Base-by-base conservation (phyloP, 1,140 invertebrate genomes). In the Antheraea pernyi region DNA sequence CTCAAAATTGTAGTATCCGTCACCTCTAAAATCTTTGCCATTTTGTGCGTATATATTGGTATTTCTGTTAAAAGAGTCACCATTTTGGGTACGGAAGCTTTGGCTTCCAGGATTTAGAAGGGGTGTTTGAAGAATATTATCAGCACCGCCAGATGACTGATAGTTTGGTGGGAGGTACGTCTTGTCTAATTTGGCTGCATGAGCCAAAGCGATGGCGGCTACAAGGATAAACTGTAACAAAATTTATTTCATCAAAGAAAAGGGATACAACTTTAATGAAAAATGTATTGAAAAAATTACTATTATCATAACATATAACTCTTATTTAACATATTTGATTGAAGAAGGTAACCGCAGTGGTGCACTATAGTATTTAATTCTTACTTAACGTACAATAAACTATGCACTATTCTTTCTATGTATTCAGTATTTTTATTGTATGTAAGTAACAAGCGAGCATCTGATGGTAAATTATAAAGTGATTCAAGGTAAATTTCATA, bases 121-220 rank as follows among this genome's bases (percentile, higher is more conserved):
- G 7, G 91, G 91, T 48, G 89, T 77, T 68, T 86, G 81, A 3
- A 92, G 74, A 67, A 90, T 82, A 58, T 62, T 75, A n/a, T 85
- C 88, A 16, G 82, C 83, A 3, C 94, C 94, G 13, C 91, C 93
- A 7, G 93, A 92, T 16, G 84, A 80, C 61, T 89, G 88, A 10
- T 94, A 94, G 59, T 91, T 63, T 8, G 95, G 94, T 13, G 95
- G 95, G 9, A 95, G 91, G 76, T 95, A 95, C 7, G 91, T 93
- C 69, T 92, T 94, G 71, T 95, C 94, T 61, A 95, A 77, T 72
- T 94, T 86, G 11, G 81, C 89, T 19, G 72, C 84, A 37, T 75
- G 75, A 39, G 80, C 71, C 59, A 75, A 78, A 19, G 82, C 78
- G 22, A 82, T 72, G 11, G 77, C 73, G 5, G 81, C 79, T 68